Evolutionary conservation across 2,888 invertebrate genomes (phyloP).

Genomic region (Caenorhabditis sp.): DNA sequence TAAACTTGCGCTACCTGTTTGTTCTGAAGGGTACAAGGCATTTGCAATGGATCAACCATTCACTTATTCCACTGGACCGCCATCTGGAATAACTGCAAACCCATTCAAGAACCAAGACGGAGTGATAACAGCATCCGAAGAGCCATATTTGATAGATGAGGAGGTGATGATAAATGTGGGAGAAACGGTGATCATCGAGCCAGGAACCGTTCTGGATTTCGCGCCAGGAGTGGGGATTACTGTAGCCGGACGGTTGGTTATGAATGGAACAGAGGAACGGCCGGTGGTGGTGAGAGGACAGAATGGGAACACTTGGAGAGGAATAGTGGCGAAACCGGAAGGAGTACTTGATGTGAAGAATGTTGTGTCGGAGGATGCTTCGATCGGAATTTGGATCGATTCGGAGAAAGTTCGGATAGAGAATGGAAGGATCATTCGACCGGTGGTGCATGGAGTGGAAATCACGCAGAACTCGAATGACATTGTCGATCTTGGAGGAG

Average conservation of each 20-base stretch:
- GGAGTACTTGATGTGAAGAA: constrained; percentile 51
- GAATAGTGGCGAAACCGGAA: constrained; percentile 60
- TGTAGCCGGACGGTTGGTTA: constrained; percentile 51
- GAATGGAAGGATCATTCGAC: constrained; percentile 40
- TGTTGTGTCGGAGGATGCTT: constrained; percentile 59
- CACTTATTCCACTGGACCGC: constrained; percentile 1
- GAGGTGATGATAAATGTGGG: constrained; percentile 57
- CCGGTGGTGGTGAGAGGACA: constrained; percentile 54
- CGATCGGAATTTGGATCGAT: constrained; percentile 69
- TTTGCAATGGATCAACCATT: constrained; percentile 30
- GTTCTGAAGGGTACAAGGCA: constrained; percentile 32
- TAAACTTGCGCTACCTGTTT: constrained; percentile 13
- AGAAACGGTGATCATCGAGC: constrained; percentile 57
- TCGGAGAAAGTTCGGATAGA: constrained; percentile 64
- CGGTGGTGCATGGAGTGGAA: constrained; percentile 67
- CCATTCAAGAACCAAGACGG: constrained; percentile 23
- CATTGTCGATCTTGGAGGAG: constrained; percentile 65
- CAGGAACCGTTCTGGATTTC: constrained; percentile 64
- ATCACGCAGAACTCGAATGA: constrained; percentile 65
- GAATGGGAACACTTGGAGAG: constrained; percentile 63
- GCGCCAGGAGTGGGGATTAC: constrained; percentile 66
- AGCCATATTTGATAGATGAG: constrained; percentile 53
- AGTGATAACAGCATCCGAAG: constrained; percentile 25
- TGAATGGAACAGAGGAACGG: constrained; percentile 61
- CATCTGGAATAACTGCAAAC: constrained; percentile 27